Evolutionary conservation across 2,113 vertebrate species (phyloP), one percentile per base, ranked within the genome.

Genomic region (Nothobranchius furzeri): DNA sequence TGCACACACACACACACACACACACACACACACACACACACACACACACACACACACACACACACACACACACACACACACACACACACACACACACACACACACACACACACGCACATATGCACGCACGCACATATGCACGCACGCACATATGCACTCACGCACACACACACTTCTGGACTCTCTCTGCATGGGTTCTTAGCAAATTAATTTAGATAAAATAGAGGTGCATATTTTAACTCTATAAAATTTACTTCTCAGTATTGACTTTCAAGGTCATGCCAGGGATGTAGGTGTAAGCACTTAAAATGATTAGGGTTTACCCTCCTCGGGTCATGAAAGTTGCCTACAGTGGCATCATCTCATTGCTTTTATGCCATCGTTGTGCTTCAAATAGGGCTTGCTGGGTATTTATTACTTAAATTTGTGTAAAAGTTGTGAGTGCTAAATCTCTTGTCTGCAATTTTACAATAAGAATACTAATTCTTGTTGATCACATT

Each of bases 291-390:
- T 60, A 59, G 60, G 36, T 70, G 61, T 65, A 62, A 79, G 75
- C 83, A 85, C 79, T 87, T 81, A 79, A 67, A 74, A 67, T 81
- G 37, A 83, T 87, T 75, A 64, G 80, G 67, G 61, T 77, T 62
- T 58, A 70, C 49, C 81, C 62, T 80, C n/a, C 66, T 83, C 58
- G 30, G 58, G 68, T 61, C 6, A 57, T 68, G 65, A 70, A 71
- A 80, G 49, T 56, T 78, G 17, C 59, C 56, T 60, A 2, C 46
- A 69, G 59, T 61, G 49, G 49, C 55, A 60, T 76, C 40, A 56
- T 68, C 36, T 72, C 42, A 24, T 49, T 71, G 14, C 43, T 54
- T 72, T 73, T 24, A 59, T 75, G 51, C 66, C 30, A 46, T 72
- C 49, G 50, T 9, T 58, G 36, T 24, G 52, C 35, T 53, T 75